Evolutionary conservation across 1,140 invertebrate species (phyloP).

Genomic region (Cotesia typhae): DNA sequence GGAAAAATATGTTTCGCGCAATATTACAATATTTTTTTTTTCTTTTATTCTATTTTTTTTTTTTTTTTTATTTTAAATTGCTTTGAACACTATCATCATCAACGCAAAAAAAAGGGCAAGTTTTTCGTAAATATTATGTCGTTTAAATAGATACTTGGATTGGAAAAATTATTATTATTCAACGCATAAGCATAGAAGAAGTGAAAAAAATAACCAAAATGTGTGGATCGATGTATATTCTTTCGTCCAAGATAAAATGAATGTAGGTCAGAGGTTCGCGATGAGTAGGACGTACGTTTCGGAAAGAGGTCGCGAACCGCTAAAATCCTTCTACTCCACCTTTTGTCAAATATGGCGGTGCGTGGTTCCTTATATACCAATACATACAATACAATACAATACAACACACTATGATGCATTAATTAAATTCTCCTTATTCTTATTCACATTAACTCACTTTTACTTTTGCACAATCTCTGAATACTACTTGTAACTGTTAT

Average conservation of each 20-base stretch:
- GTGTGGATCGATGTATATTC: constrained; percentile 31
- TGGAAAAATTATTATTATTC: too few relatives aligned
- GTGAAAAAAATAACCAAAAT: background rate
- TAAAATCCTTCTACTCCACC: constrained; percentile 1
- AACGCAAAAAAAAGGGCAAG: too few relatives aligned
- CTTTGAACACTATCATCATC: too few relatives aligned
- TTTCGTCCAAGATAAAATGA: constrained; percentile 33
- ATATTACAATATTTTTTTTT: too few relatives aligned
- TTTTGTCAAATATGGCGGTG: background rate
- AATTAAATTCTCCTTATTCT: background rate
- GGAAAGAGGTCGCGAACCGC: constrained; percentile 23
- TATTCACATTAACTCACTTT: too few relatives aligned
- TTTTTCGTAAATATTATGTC: too few relatives aligned
- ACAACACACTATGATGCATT: background rate
- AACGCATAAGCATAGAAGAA: background rate
- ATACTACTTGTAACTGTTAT: too few relatives aligned
- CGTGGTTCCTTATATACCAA: background rate
- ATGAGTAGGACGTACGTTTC: constrained; percentile 1
- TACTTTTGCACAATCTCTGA: too few relatives aligned
- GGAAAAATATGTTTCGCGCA: too few relatives aligned
- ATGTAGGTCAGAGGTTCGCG: constrained; percentile 36
- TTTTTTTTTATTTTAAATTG: too few relatives aligned
- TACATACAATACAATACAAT: background rate
- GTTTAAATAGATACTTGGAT: too few relatives aligned
- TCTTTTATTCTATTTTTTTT: too few relatives aligned